Evolutionary conservation across 2,797 vertebrate species (phyloP).

Genomic region (Mus minutoides): DNA sequence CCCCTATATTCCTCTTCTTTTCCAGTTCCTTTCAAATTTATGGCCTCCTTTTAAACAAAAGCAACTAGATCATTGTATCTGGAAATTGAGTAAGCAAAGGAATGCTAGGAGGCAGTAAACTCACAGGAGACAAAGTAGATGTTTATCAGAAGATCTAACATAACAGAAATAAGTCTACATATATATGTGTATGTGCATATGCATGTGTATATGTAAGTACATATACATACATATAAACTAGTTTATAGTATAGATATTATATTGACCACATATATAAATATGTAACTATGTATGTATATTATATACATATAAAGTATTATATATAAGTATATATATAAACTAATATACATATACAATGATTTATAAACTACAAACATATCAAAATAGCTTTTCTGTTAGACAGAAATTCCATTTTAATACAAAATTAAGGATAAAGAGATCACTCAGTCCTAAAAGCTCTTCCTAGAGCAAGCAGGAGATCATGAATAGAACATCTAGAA

Average conservation of each 20-base stretch:
- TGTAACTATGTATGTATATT: background rate
- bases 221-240: background rate
- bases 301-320: background rate
- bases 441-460: background rate
- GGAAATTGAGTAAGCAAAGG: background rate
- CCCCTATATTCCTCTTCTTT: background rate
- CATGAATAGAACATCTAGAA: background rate
- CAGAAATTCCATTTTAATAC: background rate
- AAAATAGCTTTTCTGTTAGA: background rate
- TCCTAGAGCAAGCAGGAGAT: background rate
- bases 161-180: background rate
- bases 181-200: background rate
- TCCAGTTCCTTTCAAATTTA: background rate
- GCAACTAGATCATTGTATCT: background rate
- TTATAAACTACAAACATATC: background rate
- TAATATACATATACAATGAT: background rate
- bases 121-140: background rate
- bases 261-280: background rate
- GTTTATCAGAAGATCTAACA: background rate
- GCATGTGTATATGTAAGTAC: background rate
- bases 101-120: background rate
- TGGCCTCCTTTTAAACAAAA: background rate
- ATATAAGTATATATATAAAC: background rate
- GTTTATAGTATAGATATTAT: background rate
- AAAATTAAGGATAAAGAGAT: background rate